Conservation (phyloP, 2,888 invertebrate genomes). For the Tuta absoluta region DNA sequence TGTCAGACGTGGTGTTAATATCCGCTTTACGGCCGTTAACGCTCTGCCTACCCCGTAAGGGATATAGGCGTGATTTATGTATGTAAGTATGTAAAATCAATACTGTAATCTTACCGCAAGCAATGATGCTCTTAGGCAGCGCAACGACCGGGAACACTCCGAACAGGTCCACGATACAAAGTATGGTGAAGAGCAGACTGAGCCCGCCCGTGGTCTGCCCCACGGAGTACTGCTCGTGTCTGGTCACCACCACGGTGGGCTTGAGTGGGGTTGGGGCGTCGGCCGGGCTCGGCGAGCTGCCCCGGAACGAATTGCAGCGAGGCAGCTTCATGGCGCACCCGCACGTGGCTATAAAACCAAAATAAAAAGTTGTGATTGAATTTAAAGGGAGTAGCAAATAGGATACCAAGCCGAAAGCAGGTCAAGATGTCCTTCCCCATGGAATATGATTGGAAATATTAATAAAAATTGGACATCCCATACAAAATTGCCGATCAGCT, state of each 20-base stretch:
- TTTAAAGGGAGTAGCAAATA: no score
- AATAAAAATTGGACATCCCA: no score
- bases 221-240: conserved; percentile 51
- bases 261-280: conserved; percentile 37
- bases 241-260: conserved; percentile 44
- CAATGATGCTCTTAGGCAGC: conserved; percentile 87
- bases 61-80: not conserved
- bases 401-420: no score
- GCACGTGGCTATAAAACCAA: conserved; percentile 36
- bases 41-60: no score
- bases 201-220: conserved; percentile 76
- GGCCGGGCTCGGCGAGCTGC: conserved; percentile 19
- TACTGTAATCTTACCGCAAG: conserved; percentile 82
- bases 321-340: conserved; percentile 49
- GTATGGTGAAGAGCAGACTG: conserved; percentile 85
- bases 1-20: no score
- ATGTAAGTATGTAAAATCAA: no score
- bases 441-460: no score
- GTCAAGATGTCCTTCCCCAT: not conserved
- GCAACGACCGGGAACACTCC: conserved; percentile 92
- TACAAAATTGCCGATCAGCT: no score
- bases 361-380: not conserved
- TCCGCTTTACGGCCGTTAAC: no score
- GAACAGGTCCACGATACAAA: conserved; percentile 90
- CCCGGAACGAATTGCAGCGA: conserved; percentile 33